Conservation (phyloP, 2,113 vertebrate species). For the Speoplatyrhinus poulsoni region DNA sequence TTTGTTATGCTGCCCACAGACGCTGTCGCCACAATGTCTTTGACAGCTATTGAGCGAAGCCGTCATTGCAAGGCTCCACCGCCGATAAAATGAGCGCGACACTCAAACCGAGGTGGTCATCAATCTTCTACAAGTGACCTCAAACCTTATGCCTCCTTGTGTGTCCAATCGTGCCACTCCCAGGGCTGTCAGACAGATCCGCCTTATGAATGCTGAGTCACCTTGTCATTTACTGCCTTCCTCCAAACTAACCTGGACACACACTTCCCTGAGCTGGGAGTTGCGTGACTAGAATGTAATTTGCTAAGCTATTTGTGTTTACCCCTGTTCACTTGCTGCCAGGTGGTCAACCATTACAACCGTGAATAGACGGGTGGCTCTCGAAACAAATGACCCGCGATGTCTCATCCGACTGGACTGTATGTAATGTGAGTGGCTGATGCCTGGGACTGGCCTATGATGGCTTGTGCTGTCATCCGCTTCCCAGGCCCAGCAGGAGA, state of each 20-base stretch:
- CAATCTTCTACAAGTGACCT: slow-evolving; percentile 26
- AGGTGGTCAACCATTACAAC: neutral
- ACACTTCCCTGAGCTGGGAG: slow-evolving; percentile 10
- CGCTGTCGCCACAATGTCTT: neutral
- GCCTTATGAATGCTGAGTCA: slow-evolving; percentile 16
- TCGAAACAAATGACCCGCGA: too few species aligned
- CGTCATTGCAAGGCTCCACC: neutral
- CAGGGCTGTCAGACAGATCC: neutral
- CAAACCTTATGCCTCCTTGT: slow-evolving; percentile 20
- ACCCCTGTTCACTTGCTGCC: neutral
- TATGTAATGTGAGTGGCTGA: slow-evolving; percentile 1
- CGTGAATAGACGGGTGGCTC: too few species aligned
- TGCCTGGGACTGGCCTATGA: slow-evolving; percentile 10
- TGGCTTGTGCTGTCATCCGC: neutral
- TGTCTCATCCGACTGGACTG: slow-evolving; percentile 12
- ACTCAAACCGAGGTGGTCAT: slow-evolving; percentile 21
- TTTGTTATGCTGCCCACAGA: slow-evolving; percentile 20
- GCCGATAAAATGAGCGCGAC: neutral
- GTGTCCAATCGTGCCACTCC: slow-evolving; percentile 7
- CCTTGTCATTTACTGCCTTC: slow-evolving; percentile 23
- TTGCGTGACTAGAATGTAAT: slow-evolving; percentile 26
- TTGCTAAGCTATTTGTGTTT: slow-evolving; percentile 7
- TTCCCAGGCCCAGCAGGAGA: slow-evolving; percentile 90
- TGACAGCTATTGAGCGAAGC: slow-evolving; percentile 9
- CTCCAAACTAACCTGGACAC: slow-evolving; percentile 17